Evolutionary conservation across 2,113 vertebrate genomes (phyloP).

Genomic region (Crotalus horridus): DNA sequence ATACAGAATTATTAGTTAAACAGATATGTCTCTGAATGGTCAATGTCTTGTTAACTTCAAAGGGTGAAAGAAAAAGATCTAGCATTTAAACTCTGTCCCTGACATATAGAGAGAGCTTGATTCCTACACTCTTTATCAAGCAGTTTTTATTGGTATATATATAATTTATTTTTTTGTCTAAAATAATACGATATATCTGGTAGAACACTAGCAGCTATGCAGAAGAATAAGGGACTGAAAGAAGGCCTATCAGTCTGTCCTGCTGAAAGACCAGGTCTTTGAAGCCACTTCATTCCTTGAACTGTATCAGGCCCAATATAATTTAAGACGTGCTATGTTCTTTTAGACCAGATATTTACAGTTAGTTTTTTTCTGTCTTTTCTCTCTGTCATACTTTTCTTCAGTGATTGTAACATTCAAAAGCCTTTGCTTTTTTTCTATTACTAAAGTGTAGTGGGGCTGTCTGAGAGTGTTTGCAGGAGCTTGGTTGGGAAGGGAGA

Average conservation of each 20-base stretch:
- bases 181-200: not conserved
- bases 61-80: not conserved
- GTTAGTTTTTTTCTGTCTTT: not conserved
- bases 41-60: not conserved
- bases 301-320: not conserved
- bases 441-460: not conserved
- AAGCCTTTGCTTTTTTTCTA: not conserved
- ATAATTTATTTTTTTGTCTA: not conserved
- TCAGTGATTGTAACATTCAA: not conserved
- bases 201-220: not conserved
- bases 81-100: not conserved
- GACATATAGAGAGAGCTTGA: not conserved
- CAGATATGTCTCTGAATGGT: not conserved
- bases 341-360: not conserved
- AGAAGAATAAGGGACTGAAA: not conserved
- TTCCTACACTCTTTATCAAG: not conserved
- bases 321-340: not conserved
- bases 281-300: not conserved
- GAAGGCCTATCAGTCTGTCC: too few relatives aligned
- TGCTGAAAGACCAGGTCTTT: not conserved
- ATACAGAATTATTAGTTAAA: not conserved
- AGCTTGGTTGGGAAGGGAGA: too few relatives aligned
- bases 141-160: not conserved
- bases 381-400: not conserved
- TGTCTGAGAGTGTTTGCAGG: too few relatives aligned